phyloP scores from a whole-genome alignment of 2,888 invertebrate species.

The Phrixothrix hirtus region DNA sequence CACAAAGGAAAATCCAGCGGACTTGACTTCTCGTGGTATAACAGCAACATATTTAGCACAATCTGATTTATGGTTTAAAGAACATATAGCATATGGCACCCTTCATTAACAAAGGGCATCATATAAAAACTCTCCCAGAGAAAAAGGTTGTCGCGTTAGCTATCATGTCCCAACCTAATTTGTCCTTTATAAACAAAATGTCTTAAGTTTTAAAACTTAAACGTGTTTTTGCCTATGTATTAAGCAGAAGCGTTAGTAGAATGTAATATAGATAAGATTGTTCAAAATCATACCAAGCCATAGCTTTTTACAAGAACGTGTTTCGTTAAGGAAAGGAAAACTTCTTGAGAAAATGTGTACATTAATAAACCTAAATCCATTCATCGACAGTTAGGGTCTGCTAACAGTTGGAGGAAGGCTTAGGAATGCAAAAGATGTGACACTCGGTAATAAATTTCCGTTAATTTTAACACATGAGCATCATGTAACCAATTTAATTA shows the following conservation, averaged over 20 bases:
- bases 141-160: too few relatives aligned
- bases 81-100: too few relatives aligned
- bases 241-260: too few relatives aligned
- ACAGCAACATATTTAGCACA: neutral
- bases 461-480: slow-evolving; percentile 34
- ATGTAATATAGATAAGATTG: neutral
- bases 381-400: slow-evolving; percentile 24
- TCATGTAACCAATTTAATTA: slow-evolving; percentile 26
- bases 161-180: neutral
- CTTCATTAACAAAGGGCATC: too few relatives aligned
- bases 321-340: neutral
- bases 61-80: slow-evolving; percentile 10
- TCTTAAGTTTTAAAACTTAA: slow-evolving; percentile 7
- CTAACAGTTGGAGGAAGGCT: slow-evolving; percentile 33
- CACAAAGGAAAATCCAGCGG: slow-evolving; percentile 17
- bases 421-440: slow-evolving; percentile 23
- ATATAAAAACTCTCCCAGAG: too few relatives aligned
- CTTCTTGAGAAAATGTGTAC: slow-evolving; percentile 6
- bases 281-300: neutral
- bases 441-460: slow-evolving; percentile 33
- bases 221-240: slow-evolving; percentile 1
- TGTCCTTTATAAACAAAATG: neutral
- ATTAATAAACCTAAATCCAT: slow-evolving; percentile 29
- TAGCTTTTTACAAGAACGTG: neutral
- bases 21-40: slow-evolving; percentile 7